Evolutionary conservation across 2,888 invertebrate genomes (phyloP).

Genomic region (Dasypogon diadema): DNA sequence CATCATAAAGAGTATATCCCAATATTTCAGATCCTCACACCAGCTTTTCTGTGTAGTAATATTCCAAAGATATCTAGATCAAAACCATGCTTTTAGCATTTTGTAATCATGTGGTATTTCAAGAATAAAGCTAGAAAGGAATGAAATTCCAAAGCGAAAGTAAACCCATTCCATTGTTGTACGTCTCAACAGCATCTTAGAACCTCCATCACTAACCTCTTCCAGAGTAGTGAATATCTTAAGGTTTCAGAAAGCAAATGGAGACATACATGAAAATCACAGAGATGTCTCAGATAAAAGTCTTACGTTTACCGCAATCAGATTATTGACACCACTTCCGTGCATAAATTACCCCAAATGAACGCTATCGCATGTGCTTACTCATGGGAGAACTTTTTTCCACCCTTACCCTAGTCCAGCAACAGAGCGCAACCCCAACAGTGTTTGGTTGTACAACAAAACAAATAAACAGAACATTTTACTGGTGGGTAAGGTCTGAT

Average conservation of each 20-base stretch:
- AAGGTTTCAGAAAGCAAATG: not conserved
- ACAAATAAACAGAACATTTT: conserved; percentile 29
- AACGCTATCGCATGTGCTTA: conserved; percentile 47
- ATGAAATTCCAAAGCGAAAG: too few species aligned
- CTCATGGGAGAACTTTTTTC: conserved; percentile 41
- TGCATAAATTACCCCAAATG: conserved; percentile 50
- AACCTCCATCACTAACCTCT: not conserved
- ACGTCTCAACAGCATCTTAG: not conserved
- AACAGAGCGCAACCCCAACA: conserved; percentile 18
- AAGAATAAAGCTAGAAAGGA: too few species aligned
- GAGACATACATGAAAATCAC: conserved; percentile 25
- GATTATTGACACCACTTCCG: conserved; percentile 51
- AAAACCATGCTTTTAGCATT: too few species aligned
- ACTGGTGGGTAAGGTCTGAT: not conserved
- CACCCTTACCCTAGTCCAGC: conserved; percentile 1
- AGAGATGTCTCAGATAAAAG: conserved; percentile 48
- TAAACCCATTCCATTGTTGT: too few species aligned
- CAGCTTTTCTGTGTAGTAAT: too few species aligned
- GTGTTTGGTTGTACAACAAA: conserved; percentile 1
- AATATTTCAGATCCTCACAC: too few species aligned
- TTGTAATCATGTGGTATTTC: too few species aligned
- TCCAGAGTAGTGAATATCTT: not conserved
- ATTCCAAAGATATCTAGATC: too few species aligned
- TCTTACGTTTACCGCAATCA: conserved; percentile 43
- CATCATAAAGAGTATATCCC: too few species aligned